These are phyloP conservation scores for Escarpia spicata DNA, from an alignment of 2,888 invertebrate genomes.

Conservation along the genomic window DNA sequence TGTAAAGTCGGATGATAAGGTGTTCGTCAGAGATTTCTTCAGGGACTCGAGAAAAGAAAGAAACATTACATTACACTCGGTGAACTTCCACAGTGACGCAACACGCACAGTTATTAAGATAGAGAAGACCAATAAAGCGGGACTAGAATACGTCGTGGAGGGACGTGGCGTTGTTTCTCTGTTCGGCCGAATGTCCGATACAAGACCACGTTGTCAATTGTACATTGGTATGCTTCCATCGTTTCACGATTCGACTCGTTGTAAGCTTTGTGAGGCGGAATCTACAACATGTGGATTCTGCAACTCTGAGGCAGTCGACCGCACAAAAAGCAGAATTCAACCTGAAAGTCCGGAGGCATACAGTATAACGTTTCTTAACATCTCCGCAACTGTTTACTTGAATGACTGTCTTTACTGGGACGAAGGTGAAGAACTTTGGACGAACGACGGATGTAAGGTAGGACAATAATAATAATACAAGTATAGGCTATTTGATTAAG, in stretches of 20 bases:
- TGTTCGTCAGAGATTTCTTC: not conserved
- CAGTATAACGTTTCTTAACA: not conserved
- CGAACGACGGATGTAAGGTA: not conserved
- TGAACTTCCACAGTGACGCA: not conserved
- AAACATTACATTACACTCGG: not conserved
- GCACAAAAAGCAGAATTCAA: not conserved
- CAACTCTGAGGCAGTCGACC: not conserved
- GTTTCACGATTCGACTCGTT: not conserved
- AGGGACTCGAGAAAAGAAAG: not conserved
- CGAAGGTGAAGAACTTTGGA: not conserved
- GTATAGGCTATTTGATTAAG: not conserved
- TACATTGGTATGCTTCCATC: not conserved
- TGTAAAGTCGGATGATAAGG: not conserved
- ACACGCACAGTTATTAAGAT: not conserved
- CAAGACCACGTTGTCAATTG: not conserved
- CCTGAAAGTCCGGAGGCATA: not conserved
- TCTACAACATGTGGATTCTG: not conserved
- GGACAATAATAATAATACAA: not conserved
- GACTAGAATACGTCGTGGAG: slow-evolving; percentile 9
- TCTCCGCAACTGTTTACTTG: not conserved
- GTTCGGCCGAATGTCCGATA: not conserved
- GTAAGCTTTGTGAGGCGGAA: not conserved
- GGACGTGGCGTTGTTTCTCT: not conserved
- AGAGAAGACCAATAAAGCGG: not conserved
- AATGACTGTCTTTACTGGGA: not conserved